Conservation (phyloP, 2,888 invertebrate species). For the Hetaerina titia region DNA sequence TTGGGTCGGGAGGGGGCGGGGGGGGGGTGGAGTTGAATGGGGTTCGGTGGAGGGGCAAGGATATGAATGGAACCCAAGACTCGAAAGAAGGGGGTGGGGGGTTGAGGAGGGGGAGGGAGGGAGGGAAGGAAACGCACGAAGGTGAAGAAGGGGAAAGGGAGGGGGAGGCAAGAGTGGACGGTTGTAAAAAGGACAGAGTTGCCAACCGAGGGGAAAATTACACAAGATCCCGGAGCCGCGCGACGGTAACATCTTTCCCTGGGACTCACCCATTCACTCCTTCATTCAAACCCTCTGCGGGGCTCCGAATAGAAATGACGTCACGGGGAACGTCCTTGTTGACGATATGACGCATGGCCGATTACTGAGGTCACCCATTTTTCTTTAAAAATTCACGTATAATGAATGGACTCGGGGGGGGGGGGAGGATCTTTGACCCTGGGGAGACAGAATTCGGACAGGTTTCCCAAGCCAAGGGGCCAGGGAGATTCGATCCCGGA, state of each 20-base stretch:
- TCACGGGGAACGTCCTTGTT: neutral
- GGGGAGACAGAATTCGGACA: neutral
- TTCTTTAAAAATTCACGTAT: neutral
- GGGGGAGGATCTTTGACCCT: neutral
- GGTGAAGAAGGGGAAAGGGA: neutral
- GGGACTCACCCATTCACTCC: neutral
- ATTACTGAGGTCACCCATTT: neutral
- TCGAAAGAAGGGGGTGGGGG: neutral
- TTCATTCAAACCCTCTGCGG: neutral
- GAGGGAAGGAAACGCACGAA: neutral
- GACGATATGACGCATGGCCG: neutral
- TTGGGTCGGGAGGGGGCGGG: neutral
- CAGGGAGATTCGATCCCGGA: too few species aligned
- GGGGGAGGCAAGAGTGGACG: neutral
- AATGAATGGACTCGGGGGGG: neutral
- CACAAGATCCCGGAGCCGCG: neutral
- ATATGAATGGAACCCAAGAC: slow-evolving; percentile 9
- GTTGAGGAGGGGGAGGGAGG: neutral
- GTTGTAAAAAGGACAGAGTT: slow-evolving; percentile 18
- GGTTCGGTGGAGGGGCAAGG: neutral
- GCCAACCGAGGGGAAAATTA: neutral
- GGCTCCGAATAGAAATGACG: neutral
- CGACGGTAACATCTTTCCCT: neutral
- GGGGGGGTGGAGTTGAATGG: neutral
- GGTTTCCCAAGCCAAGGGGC: too few species aligned